A percentile compares a stretch with the other conserved stretches of the same genome.
phyloP scores from a whole-genome alignment of 1,140 invertebrate species.

The Pantala flavescens region DNA sequence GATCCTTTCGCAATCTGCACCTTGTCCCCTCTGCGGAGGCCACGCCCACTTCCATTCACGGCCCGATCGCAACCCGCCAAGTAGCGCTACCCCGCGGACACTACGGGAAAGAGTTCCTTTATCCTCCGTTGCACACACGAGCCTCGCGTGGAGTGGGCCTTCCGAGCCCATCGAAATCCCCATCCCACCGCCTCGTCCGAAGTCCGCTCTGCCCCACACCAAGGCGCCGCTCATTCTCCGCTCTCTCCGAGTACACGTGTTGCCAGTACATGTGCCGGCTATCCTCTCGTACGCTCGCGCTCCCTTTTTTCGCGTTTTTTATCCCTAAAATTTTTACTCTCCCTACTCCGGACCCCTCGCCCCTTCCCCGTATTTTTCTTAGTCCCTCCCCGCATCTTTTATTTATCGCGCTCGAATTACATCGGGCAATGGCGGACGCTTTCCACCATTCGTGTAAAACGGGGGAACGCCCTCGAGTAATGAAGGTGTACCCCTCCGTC shows the following conservation, averaged over 20 bases:
- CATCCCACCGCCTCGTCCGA: neutral
- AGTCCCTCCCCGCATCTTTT: neutral
- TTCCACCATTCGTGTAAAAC: constrained; percentile 9
- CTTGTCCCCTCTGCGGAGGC: neutral
- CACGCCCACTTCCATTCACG: neutral
- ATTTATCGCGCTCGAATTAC: constrained; percentile 1
- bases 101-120: neutral
- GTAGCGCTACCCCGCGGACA: neutral
- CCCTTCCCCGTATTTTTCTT: neutral
- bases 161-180: neutral
- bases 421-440: constrained; percentile 6
- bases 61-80: neutral
- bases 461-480: constrained; percentile 6
- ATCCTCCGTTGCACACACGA: neutral
- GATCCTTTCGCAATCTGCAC: no score
- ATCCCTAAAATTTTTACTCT: neutral
- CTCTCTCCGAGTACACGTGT: neutral
- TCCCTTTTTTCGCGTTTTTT: neutral
- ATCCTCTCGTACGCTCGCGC: neutral
- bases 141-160: neutral
- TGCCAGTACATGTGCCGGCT: neutral
- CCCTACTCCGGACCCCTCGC: neutral
- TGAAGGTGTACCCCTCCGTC: neutral
- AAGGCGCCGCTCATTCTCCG: neutral
- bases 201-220: neutral